Base-by-base conservation (phyloP, 2,113 vertebrate species). In the Fregata magnificens region DNA sequence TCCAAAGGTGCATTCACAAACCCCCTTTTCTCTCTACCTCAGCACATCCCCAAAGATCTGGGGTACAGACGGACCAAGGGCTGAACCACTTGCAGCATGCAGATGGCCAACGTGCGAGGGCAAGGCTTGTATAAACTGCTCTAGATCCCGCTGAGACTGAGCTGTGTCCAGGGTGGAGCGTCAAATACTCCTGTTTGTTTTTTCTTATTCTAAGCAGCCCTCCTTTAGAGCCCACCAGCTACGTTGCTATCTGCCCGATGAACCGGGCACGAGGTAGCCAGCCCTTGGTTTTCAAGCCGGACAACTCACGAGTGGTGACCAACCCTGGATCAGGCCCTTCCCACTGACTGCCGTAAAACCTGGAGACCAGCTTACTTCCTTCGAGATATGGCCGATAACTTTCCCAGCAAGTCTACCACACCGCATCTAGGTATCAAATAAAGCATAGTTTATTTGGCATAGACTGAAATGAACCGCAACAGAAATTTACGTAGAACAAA, bases 381-480 rank as follows among this genome's bases (percentile, higher is more conserved):
- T 50, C 1, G 1, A 47, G 53, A 4, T 8, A 29, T 3, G 11
- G 17, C 74, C 1, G 3, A 32, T 7, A 19, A 65, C 53, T 62
- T 15, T 88, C 32, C 82, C 82, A 86, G 55, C 59, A 44, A 90
- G 58, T 7, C 76, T 8, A 86, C 45, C 72, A 88, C 42, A 10
- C 5, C 83, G 70, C 62, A 3, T 3, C 21, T 4, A 32, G 32
- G 63, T 59, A 55, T 82, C 93, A 70, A 91, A 85, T 11, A 86
- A 87, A 97, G 96, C 90, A n/a, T 10, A 11, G 73, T 96, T 95
- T 97, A 97, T 97, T 97, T 93, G 93, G 96, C 95, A 88, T 65
- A 82, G 86, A 85, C 66, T 26, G 81, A 83, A 90, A 65, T 12
- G 77, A 86, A 86, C 80, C 5, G 69, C 91, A 74, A 93, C 73